Percentiles rank a stretch among this genome's conserved stretches.
phyloP scores from a whole-genome alignment of 2,113 vertebrate species.

The Alexandromys fortis region DNA sequence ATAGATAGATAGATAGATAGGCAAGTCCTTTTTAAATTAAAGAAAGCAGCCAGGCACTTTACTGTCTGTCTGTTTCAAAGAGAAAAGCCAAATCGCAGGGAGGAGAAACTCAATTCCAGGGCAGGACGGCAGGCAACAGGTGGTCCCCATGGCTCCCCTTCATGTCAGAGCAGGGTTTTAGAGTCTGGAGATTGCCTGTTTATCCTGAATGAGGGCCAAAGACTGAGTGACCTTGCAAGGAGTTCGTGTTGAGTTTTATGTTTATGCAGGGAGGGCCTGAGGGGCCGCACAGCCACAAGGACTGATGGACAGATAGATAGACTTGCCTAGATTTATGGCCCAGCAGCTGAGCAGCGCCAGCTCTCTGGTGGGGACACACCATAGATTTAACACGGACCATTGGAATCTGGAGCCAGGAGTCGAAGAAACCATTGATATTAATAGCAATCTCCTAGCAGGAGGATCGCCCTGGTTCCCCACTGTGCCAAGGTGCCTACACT shows the following conservation, averaged over 20 bases:
- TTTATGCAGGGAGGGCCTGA: constrained; percentile 28
- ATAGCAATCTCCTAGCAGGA: neutral
- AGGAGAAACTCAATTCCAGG: neutral
- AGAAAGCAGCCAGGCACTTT: neutral
- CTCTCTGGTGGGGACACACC: neutral
- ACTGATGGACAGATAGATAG: constrained; percentile 27
- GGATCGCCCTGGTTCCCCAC: neutral
- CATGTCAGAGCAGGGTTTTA: neutral
- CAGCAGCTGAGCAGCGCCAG: neutral
- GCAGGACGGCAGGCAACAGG: neutral
- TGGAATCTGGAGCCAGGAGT: neutral
- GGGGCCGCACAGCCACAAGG: neutral
- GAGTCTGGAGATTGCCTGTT: constrained; percentile 16
- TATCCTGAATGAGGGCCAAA: constrained; percentile 49
- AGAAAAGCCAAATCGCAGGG: neutral
- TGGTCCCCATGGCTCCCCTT: neutral
- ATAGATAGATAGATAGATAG: neutral
- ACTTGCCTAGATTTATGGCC: neutral
- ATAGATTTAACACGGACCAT: neutral
- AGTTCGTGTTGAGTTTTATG: neutral
- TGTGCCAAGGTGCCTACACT: neutral
- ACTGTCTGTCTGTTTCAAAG: neutral
- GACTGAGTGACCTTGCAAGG: neutral
- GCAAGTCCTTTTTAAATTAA: neutral
- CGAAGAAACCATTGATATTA: neutral